phyloP scores from a whole-genome alignment of 2,797 vertebrate genomes.

The Phalanger gymnotis region DNA sequence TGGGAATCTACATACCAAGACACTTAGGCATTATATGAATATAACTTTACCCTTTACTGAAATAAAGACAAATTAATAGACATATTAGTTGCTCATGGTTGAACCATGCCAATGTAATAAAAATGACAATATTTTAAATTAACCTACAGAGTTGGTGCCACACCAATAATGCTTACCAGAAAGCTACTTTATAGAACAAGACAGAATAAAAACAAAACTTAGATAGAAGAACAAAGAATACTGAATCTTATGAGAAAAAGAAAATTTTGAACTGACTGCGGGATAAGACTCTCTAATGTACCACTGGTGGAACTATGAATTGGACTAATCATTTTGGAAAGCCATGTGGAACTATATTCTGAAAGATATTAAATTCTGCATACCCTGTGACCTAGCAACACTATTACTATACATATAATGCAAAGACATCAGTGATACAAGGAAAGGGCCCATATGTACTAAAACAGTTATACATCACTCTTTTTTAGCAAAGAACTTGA shows the following conservation, averaged over 20 bases:
- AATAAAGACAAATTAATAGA: not conserved
- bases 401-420: not conserved
- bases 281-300: not conserved
- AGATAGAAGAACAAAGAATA: no score
- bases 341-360: not conserved
- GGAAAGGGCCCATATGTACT: not conserved
- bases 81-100: not conserved
- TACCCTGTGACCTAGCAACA: not conserved
- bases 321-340: not conserved
- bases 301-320: not conserved
- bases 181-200: not conserved
- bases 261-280: not conserved
- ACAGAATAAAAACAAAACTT: no score
- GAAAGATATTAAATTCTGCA: not conserved
- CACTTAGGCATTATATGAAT: not conserved
- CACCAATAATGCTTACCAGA: not conserved
- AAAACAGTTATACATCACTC: not conserved
- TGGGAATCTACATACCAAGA: not conserved
- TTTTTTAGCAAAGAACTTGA: not conserved
- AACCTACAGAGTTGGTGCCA: not conserved
- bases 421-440: not conserved
- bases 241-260: no score
- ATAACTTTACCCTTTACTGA: not conserved
- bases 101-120: not conserved
- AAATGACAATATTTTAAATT: not conserved